Base-by-base conservation (phyloP, 2,113 vertebrate species). In the Microtus ochrogaster region DNA sequence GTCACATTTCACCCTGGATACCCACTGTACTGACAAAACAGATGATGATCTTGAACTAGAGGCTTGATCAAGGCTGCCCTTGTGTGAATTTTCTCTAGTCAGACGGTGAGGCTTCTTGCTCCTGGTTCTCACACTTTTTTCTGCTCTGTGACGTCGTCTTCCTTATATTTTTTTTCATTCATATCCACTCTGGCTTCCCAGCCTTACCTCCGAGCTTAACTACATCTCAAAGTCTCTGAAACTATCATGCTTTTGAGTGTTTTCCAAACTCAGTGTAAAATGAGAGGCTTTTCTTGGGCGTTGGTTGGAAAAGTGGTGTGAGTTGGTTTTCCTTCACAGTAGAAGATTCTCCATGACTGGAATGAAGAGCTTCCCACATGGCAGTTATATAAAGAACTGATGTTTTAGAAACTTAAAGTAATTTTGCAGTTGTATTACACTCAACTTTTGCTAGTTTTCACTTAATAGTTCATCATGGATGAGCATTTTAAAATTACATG, bases 341-440 rank as follows among this genome's bases (percentile, higher is more conserved):
- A 92, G 95, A 92, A 88, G 89, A 95, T 95, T 94, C 88, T 76
- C 84, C 55, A 47, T 77, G 63, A 94, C 41, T 82, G 92, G 85
- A 89, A 70, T 52, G 47, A 19, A 97, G 89, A 91, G 49, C 61
- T 96, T 94, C 61, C 92, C 89, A 92, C 91, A 89, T 92, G 89
- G 91, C 76, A 94, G 88, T 93, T 96, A 96, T 96, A 95, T 96
- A 92, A 84, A 94, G 96, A 96, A 87, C 33, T 94, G 77, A 92
- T 87, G 96, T 92, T 96, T 96, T 78, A 39, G 72, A 68, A 94
- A 91, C 61, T 88, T 77, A 95, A 19, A 73, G 86, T 82, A 91
- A 78, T 93, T 97, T 90, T 87, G 93, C 84, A 89, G 88, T 95
- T 97, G 86, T 39, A 95, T 96, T 97, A 95, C 96, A 94, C 95